A percentile compares a stretch with the other conserved stretches of the same genome.
Conservation (phyloP, 2,113 vertebrate genomes). For the Sclerurus mexicanus region DNA sequence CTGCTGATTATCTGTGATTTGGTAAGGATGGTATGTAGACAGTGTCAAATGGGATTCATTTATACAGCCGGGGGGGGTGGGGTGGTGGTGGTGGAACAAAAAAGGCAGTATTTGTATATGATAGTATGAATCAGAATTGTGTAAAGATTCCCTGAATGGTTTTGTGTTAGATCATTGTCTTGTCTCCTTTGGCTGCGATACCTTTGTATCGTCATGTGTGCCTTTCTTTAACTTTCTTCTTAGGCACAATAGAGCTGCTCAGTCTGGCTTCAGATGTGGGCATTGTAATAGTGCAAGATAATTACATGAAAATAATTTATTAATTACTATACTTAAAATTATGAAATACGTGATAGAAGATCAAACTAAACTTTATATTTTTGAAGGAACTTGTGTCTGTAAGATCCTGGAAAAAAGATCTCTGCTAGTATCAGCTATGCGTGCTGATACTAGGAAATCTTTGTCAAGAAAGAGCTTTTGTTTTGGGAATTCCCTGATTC, state of each 20-base stretch:
- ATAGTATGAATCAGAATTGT: neutral
- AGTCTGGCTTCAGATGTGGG: neutral
- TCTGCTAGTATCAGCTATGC: neutral
- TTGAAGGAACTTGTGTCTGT: neutral
- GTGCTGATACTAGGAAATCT: neutral
- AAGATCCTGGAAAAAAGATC: neutral
- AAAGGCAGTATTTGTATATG: neutral
- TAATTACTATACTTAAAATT: neutral
- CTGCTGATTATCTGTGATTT: neutral
- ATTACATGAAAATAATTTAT: neutral
- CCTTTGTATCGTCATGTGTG: neutral
- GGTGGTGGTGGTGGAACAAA: fast-evolving
- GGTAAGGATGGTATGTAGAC: neutral
- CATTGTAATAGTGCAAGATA: neutral
- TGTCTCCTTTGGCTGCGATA: neutral
- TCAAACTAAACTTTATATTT: neutral
- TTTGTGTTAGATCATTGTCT: neutral
- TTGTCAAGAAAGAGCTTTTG: neutral
- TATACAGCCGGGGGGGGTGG: fast-evolving
- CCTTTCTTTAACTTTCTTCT: neutral
- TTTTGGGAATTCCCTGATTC: neutral
- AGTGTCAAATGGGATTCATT: neutral
- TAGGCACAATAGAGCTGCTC: neutral
- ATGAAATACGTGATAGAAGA: neutral
- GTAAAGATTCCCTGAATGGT: neutral